These are phyloP conservation scores for Stenolophus ochropezus DNA, from an alignment of 2,888 invertebrate species.

Conservation along the genomic window DNA sequence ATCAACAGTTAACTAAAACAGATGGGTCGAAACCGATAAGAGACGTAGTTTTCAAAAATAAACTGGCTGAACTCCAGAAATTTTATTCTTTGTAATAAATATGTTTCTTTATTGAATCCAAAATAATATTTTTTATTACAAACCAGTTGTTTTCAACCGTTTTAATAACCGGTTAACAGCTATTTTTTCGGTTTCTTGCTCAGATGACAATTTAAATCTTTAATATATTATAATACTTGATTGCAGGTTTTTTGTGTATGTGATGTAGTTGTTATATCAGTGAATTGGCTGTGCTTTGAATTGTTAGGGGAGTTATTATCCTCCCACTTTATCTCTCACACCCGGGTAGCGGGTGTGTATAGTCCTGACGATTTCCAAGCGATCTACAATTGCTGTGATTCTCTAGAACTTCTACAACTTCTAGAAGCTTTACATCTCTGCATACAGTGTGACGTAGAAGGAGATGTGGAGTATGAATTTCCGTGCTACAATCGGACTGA, in stretches of 20 bases:
- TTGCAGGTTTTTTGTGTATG: slow-evolving; percentile 71
- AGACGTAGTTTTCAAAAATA: too few relatives aligned
- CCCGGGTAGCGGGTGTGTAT: slow-evolving; percentile 81
- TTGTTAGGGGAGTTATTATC: slow-evolving; percentile 81
- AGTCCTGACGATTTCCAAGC: slow-evolving; percentile 84
- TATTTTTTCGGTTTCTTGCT: too few relatives aligned
- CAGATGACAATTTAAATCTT: too few relatives aligned
- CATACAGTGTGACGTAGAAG: slow-evolving; percentile 81
- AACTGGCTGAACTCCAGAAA: too few relatives aligned
- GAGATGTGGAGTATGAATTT: slow-evolving; percentile 85
- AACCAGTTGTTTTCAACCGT: too few relatives aligned
- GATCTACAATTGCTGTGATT: slow-evolving; percentile 82
- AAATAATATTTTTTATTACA: too few relatives aligned
- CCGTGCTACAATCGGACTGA: slow-evolving; percentile 82
- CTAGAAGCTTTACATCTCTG: slow-evolving; percentile 83
- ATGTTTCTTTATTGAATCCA: too few relatives aligned
- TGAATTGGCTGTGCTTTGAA: slow-evolving; percentile 81
- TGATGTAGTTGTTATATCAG: slow-evolving; percentile 80
- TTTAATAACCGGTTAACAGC: too few relatives aligned
- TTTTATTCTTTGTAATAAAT: too few relatives aligned
- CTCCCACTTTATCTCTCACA: slow-evolving; percentile 74
- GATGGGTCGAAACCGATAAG: too few relatives aligned
- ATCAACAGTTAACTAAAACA: too few relatives aligned
- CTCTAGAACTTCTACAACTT: slow-evolving; percentile 79
- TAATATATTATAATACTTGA: slow-evolving; percentile 5